Base-by-base conservation (phyloP, 92 coral and sea anemone species). In the Metridium senile region DNA sequence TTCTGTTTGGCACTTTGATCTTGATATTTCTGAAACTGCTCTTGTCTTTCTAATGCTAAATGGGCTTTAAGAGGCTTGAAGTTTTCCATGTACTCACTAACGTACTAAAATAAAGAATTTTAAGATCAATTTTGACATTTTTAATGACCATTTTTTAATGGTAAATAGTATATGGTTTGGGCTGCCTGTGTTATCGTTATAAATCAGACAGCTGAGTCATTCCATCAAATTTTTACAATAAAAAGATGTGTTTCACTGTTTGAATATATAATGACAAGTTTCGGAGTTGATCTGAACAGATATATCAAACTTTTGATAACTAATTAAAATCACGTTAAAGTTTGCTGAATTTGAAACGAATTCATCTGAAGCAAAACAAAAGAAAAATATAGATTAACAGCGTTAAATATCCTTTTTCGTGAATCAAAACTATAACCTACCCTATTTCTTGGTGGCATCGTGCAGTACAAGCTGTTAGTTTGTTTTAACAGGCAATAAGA, bases 11-110 rank as follows among this genome's bases (percentile, higher is more conserved):
- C 65, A 59, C 65, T 26, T 59, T 59, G 28, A 25, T 6, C 26
- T 59, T 59, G 49, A 28, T 63, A 31, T 58, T 21, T 33, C 39
- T 73, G 31, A 9, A 27, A 11, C 8, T 33, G 20, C 28, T 25
- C 62, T 72, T 73, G n/a, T 33, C 78, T 73, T 58, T 62, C 0
- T 58, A 58, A 58, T 21, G 26, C 67, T 33, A n/a, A 28, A 31
- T 57, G 69, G 18, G 70, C 77, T 62, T 87, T 73, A 45, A 62
- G 77, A 18, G 87, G 87, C 75, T 76, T 76, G 35, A 87, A 87
- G 18, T 87, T 87, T 13, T 87, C 91, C 29, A 71, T 82, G 79
- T 87, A 87, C 56, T 87, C 91, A 54, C 74, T 87, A 26, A 70
- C 76, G 71, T 75, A 87, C 91, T 87, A 49, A 21, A 29, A 29